Conservation (phyloP, 2,797 vertebrate species). For the Podargus strigoides region DNA sequence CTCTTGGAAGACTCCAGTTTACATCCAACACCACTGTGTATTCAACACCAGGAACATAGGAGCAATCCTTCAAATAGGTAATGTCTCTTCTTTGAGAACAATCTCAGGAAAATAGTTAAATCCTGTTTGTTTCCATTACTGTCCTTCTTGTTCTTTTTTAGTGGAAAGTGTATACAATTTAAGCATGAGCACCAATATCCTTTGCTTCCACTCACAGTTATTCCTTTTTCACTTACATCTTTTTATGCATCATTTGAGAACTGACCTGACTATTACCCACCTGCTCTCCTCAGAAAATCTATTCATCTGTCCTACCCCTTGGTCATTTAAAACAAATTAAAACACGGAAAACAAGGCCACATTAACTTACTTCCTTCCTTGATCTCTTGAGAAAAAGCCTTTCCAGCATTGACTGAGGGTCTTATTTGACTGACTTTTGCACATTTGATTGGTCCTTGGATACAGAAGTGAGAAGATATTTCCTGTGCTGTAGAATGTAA, state of each 20-base stretch:
- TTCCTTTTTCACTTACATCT: not conserved
- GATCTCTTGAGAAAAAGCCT: not conserved
- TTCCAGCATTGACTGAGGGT: conserved; percentile 26
- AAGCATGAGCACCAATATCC: not conserved
- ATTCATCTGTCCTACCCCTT: not conserved
- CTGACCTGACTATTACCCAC: not conserved
- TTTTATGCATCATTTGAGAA: not conserved
- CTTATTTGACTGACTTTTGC: conserved; percentile 65
- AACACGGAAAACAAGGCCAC: not conserved
- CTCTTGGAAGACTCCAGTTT: not conserved
- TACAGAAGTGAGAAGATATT: conserved; percentile 71
- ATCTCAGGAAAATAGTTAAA: not conserved
- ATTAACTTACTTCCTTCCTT: not conserved
- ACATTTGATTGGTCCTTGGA: conserved; percentile 64
- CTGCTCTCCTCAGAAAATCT: not conserved
- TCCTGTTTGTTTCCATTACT: not conserved
- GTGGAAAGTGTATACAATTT: not conserved
- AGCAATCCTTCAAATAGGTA: not conserved
- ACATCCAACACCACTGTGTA: not conserved
- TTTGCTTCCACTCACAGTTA: not conserved
- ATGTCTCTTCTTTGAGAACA: not conserved
- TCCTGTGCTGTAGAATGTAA: conserved; percentile 78
- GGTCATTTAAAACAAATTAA: conserved; percentile 3
- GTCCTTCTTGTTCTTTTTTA: not conserved
- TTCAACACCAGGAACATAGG: not conserved